Base-by-base conservation (phyloP, 2,113 vertebrate species). In the Oryzias javanicus region DNA sequence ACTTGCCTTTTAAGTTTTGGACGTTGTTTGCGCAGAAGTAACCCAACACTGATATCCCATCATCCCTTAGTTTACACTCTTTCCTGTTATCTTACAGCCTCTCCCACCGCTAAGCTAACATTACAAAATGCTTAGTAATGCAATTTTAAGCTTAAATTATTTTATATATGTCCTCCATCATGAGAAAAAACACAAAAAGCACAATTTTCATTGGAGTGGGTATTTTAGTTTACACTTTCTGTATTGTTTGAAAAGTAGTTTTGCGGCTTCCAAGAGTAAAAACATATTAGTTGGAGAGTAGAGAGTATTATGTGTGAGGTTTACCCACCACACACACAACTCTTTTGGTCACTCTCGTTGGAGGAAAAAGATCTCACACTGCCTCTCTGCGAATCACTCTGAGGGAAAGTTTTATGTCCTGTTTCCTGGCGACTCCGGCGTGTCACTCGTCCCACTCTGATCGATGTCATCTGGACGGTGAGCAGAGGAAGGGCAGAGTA, bases 341-440 rank as follows among this genome's bases (percentile, higher is more conserved):
- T 12, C 10, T 24, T 22, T 18, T 56, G 50, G 17, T 22, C 24
- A 18, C 17, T 16, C 47, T 40, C 18, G n/a, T 42, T n/a, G 42
- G n/a, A 15, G 55, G 51, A 27, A 47, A 47, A 51, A 47, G 35
- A 35, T 44, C 49, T 27, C 53, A 29, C 41, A 19, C 35, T 50
- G 49, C 16, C n/a, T 65, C 41, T 24, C 67, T 47, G 24, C 48
- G 47, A 59, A 70, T 17, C 49, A 50, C 16, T 80, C 42, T 78
- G 72, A 18, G 42, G 16, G 15, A 44, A 44, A 67, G 63, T n/a
- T 29, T 69, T 65, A 54, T 47, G 41, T 40, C 49, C 17, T 47
- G 45, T 49, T 20, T 70, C 69, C 59, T 52, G 70, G 60, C 73
- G 60, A 55, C 80, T 77, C 65, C 71, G 53, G 58, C 44, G 3